Evolutionary conservation across 1,140 invertebrate genomes (phyloP).

Genomic region (Pygmarrhopalites habei): DNA sequence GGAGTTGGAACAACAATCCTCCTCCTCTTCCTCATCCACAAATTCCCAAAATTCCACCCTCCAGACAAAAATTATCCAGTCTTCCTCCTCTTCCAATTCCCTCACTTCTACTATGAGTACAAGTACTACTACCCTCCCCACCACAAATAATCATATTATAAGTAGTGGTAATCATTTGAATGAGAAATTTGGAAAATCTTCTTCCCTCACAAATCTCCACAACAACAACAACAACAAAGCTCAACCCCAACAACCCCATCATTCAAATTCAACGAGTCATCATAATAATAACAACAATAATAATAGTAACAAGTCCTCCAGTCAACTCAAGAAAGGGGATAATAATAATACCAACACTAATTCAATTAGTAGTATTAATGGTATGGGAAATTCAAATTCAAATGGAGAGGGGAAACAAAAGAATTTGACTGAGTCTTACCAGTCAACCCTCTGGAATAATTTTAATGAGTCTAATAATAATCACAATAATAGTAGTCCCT

Average conservation of each 20-base stretch:
- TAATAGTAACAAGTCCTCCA: too few species aligned
- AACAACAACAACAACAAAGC: not conserved
- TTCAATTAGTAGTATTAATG: too few species aligned
- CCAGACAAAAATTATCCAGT: not conserved
- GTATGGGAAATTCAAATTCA: not conserved
- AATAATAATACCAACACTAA: too few species aligned
- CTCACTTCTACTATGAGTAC: conserved; percentile 1
- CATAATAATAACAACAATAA: too few species aligned
- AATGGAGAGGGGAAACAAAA: conserved; percentile 15
- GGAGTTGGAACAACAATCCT: conserved; percentile 54
- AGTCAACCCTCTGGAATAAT: conserved; percentile 32
- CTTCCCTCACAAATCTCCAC: conserved; percentile 11
- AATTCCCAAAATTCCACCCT: too few species aligned
- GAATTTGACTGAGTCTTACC: conserved; percentile 28
- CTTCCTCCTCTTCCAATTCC: conserved; percentile 1
- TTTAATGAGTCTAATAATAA: conserved; percentile 25
- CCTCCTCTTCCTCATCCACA: conserved; percentile 7
- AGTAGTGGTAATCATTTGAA: too few species aligned
- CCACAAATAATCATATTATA: not conserved
- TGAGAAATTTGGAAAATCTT: conserved; percentile 15
- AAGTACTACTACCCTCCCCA: not conserved
- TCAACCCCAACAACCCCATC: conserved; percentile 5
- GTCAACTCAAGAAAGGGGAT: too few species aligned
- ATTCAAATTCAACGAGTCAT: not conserved
- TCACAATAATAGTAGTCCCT: too few species aligned